Conservation (phyloP, 2,797 vertebrate genomes). For the Paedocypris micromegethes region DNA sequence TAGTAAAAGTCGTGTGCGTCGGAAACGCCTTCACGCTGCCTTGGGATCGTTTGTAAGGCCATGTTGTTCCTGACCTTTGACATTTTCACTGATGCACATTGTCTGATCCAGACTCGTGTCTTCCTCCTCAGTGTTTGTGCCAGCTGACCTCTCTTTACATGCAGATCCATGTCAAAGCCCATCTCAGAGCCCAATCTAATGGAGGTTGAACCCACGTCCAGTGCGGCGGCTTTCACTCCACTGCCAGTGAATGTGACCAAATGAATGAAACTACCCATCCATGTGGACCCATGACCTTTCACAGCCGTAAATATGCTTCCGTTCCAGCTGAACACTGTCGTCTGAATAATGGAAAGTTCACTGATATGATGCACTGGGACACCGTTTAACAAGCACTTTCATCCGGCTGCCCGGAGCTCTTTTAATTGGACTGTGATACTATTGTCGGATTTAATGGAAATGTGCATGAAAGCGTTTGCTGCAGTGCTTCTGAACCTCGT, state of each 20-base stretch:
- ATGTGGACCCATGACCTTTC: constrained; percentile 62
- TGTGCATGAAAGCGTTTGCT: constrained; percentile 1
- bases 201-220: constrained; percentile 3
- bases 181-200: constrained; percentile 8
- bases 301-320: constrained; percentile 53
- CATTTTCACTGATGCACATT: constrained; percentile 12
- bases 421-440: constrained; percentile 62
- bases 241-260: constrained; percentile 38
- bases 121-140: constrained; percentile 9
- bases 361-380: constrained; percentile 56
- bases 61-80: constrained; percentile 14
- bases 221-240: neutral
- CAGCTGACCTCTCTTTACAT: constrained; percentile 18
- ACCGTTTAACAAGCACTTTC: constrained; percentile 51
- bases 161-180: constrained; percentile 17
- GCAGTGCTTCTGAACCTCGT: constrained; percentile 10
- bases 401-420: constrained; percentile 52
- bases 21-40: too few relatives aligned
- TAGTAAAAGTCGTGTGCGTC: too few relatives aligned
- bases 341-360: constrained; percentile 64
- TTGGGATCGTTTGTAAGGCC: neutral
- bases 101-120: neutral
- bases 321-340: constrained; percentile 42
- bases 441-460: constrained; percentile 53
- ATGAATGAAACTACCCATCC: constrained; percentile 55